Base-by-base conservation (phyloP, 37 sponge, comb jelly and placozoan genomes). In the Dysidea cf. avara region DNA sequence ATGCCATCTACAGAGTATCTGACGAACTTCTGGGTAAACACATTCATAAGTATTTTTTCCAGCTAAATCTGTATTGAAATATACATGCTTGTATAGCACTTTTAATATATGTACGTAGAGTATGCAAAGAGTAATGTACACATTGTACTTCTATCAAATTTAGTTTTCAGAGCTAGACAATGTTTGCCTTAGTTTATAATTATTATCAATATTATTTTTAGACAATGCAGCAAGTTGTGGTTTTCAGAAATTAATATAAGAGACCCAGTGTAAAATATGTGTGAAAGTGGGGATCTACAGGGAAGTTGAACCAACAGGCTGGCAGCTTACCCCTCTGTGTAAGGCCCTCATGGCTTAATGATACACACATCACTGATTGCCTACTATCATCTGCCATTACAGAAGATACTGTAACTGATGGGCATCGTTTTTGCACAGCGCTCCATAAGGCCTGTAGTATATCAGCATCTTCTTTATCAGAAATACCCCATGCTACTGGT, bases 311-410 rank as follows among this genome's bases (percentile, higher is more conserved):
- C n/a, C n/a, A n/a, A n/a, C n/a, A n/a, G n/a, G n/a, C n/a, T n/a
- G n/a, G n/a, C n/a, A n/a, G n/a, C n/a, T n/a, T n/a, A n/a, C n/a
- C n/a, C n/a, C n/a, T n/a, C n/a, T n/a, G n/a, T n/a, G n/a, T n/a
- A n/a, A n/a, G n/a, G n/a, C n/a, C n/a, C n/a, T n/a, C n/a, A n/a
- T n/a, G n/a, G n/a, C n/a, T n/a, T n/a, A n/a, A n/a, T n/a, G n/a
- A n/a, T n/a, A n/a, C n/a, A n/a, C n/a, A n/a, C n/a, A n/a, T n/a
- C n/a, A n/a, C n/a, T n/a, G n/a, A n/a, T n/a, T n/a, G 46, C 46
- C 5, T 63, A 63, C 64, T 33, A 63, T 63, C 64, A 63, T 63
- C 64, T 21, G 64, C 7, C 64, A 63, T 63, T 63, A 63, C n/a
- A 63, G 32, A 6, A 20, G 28, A 34, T 4, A 63, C 33, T 18